Evolutionary conservation across 2,888 invertebrate genomes (phyloP).

Genomic region (Mesorhabditis spiculigera): DNA sequence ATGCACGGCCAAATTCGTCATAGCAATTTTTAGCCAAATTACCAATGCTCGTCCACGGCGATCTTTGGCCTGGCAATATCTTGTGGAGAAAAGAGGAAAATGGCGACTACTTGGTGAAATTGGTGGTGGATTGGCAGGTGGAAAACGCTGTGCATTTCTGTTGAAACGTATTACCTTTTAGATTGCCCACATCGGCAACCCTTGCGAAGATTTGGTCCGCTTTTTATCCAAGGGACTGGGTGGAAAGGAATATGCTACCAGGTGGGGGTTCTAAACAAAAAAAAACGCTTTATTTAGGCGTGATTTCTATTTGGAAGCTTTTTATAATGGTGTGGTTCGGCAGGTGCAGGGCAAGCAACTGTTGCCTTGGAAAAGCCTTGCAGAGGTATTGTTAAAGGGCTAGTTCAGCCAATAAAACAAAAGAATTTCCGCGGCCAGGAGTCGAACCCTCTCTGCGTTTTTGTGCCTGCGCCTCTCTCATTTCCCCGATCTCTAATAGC

Average conservation of each 20-base stretch:
- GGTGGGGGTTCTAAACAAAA: not conserved
- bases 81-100: not conserved
- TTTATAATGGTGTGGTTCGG: not conserved
- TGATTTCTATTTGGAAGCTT: conserved; percentile 2
- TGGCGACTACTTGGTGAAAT: not conserved
- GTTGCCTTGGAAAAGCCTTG: not conserved
- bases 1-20: too few relatives aligned
- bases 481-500: too few relatives aligned
- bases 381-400: not conserved
- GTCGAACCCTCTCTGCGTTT: too few relatives aligned
- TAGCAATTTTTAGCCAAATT: not conserved
- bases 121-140: not conserved
- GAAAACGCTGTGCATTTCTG: not conserved
- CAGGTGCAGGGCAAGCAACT: not conserved
- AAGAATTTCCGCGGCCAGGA: too few relatives aligned
- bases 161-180: not conserved
- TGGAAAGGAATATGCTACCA: not conserved
- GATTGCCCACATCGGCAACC: not conserved
- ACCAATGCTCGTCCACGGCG: not conserved
- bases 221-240: conserved; percentile 1
- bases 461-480: too few relatives aligned
- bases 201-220: not conserved
- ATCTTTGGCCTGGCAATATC: not conserved
- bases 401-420: too few relatives aligned
- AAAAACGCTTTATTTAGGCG: not conserved